phyloP scores from a whole-genome alignment of 2,888 invertebrate species.

The Argynnis bischoffii region DNA sequence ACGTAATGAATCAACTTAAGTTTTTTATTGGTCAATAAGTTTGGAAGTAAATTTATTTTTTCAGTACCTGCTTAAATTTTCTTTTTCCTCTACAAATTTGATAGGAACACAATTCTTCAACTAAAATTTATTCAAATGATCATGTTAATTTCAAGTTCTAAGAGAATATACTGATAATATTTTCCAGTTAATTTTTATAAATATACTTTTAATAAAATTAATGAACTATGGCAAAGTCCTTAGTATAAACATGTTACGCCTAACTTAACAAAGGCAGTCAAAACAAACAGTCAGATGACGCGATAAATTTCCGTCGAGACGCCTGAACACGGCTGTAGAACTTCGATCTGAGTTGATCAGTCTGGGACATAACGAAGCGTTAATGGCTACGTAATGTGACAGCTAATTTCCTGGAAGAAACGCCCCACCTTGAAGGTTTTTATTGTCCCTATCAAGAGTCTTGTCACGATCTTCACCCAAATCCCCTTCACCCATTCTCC shows the following conservation, averaged over 20 bases:
- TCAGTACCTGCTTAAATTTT: not conserved
- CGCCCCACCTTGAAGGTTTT: slow-evolving; percentile 64
- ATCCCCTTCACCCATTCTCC: slow-evolving; percentile 38
- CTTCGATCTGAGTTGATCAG: slow-evolving; percentile 55
- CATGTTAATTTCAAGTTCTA: no score
- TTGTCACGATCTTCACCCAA: slow-evolving; percentile 58
- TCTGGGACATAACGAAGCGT: slow-evolving; percentile 48
- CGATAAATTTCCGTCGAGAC: slow-evolving; percentile 39
- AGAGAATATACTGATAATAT: no score
- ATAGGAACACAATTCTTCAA: not conserved
- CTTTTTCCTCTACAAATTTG: not conserved
- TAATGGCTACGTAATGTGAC: slow-evolving; percentile 75
- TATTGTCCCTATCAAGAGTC: slow-evolving; percentile 66
- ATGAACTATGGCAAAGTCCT: slow-evolving; percentile 21
- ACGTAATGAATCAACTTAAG: slow-evolving; percentile 17
- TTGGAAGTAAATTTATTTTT: slow-evolving; percentile 25
- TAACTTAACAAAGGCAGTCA: slow-evolving; percentile 33
- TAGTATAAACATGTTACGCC: slow-evolving; percentile 28
- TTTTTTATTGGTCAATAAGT: slow-evolving; percentile 20
- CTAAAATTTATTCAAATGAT: no score
- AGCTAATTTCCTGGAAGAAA: slow-evolving; percentile 75
- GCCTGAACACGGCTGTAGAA: slow-evolving; percentile 35
- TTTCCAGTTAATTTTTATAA: no score
- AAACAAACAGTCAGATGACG: slow-evolving; percentile 41
- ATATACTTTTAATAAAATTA: slow-evolving; percentile 4